These are phyloP conservation scores for Drosophila pseudotalamancana DNA, from an alignment of 2,888 invertebrate genomes.

Conservation along the genomic window DNA sequence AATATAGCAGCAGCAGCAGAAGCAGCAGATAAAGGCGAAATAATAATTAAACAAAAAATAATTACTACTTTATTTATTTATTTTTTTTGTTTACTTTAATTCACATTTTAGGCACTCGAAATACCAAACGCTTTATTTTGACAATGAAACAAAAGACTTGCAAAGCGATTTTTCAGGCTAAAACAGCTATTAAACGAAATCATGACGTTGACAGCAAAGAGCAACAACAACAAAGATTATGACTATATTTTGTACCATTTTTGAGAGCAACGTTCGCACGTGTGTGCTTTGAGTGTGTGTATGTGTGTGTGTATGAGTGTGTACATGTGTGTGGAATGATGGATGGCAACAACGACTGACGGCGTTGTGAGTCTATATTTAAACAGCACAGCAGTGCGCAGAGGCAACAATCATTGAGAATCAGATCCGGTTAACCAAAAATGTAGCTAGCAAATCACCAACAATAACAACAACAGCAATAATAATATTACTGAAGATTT, in stretches of 20 bases:
- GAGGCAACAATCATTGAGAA: slow-evolving; percentile 60
- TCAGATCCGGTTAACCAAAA: slow-evolving; percentile 78
- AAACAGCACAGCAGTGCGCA: slow-evolving; percentile 37
- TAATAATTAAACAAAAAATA: not conserved
- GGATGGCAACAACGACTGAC: slow-evolving; percentile 51
- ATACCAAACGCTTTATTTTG: slow-evolving; percentile 39
- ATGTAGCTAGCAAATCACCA: slow-evolving; percentile 39
- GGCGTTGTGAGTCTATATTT: slow-evolving; percentile 36
- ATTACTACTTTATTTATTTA: slow-evolving; percentile 18
- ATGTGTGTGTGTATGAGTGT: slow-evolving; percentile 8
- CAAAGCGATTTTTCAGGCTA: slow-evolving; percentile 20
- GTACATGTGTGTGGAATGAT: slow-evolving; percentile 42
- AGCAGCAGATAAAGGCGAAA: not conserved
- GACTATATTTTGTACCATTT: slow-evolving; percentile 65
- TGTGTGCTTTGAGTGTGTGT: slow-evolving; percentile 24
- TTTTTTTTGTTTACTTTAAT: slow-evolving; percentile 17
- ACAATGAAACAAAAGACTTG: slow-evolving; percentile 26
- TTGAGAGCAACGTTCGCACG: slow-evolving; percentile 66
- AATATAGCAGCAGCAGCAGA: slow-evolving; percentile 5
- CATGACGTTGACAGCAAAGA: slow-evolving; percentile 53
- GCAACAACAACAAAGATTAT: slow-evolving; percentile 27
- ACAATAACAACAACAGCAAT: slow-evolving; percentile 13
- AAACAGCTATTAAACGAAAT: slow-evolving; percentile 49
- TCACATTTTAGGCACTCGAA: slow-evolving; percentile 35
- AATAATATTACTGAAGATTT: slow-evolving; percentile 14